Base-by-base conservation (phyloP, 2,113 vertebrate species). In the Centropus bengalensis region DNA sequence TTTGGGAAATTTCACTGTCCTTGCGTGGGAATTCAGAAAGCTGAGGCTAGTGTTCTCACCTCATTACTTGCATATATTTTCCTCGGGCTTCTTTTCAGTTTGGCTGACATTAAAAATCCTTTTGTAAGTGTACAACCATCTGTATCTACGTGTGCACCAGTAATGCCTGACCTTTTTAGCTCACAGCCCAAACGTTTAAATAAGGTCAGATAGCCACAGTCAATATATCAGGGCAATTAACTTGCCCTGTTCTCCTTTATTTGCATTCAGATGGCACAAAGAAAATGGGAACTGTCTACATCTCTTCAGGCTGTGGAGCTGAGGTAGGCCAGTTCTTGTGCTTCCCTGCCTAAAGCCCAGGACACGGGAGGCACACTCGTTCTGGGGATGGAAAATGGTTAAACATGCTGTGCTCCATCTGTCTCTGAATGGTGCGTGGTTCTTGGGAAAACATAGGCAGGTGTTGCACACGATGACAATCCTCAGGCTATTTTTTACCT, bases 1-100 rank as follows among this genome's bases (percentile, higher is more conserved):
- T 84, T 84, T 64, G 47, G 96, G 85, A 86, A 80, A 84, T 82
- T 92, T 95, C 94, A 77, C 28, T 78, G 26, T 87, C 58, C 40
- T 92, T 95, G 74, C 4, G 4, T 68, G 58, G 51, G 66, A 92
- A 68, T 68, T 91, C 73, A 88, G 83, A 95, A 96, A 93, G 58
- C 66, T 76, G 64, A 86, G 76, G 71, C 62, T 27, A 15, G 69
- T 79, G 21, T 86, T 94, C 62, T 91, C 75, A 78, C 82, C 78
- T 92, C 83, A 80, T 90, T 92, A 86, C 71, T 89, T 89, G 79
- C 26, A 55, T 90, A 9, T 42, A 47, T 91, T 93, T 94, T 85
- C 70, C 12, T 95, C 38, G 11, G 52, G 73, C 32, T 75, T 55
- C 73, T 92, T 84, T 76, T 87, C 81, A 85, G 27, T 93, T 93